Conservation (phyloP, 53 echinoderm and acorn worm species). For the Stichopus horrens region DNA sequence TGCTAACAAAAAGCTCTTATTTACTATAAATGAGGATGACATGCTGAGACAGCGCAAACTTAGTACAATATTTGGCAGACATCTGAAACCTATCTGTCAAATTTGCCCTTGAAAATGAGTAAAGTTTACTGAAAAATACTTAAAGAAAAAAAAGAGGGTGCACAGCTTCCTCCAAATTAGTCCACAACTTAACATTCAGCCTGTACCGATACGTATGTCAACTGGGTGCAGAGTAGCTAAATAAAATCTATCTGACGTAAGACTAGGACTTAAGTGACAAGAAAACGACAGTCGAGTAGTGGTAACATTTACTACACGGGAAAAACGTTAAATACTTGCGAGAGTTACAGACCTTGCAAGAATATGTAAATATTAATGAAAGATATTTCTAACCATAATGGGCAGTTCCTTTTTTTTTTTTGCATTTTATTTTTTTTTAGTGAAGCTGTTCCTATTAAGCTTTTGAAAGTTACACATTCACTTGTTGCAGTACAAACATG, state of each 20-base stretch:
- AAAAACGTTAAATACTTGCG: slow-evolving; percentile 6
- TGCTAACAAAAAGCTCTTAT: background rate
- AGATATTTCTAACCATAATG: slow-evolving; percentile 14
- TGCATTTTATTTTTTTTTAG: background rate
- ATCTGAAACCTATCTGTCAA: no score
- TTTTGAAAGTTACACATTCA: slow-evolving; percentile 2
- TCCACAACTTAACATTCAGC: slow-evolving; percentile 19
- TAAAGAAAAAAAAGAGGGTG: background rate
- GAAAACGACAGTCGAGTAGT: slow-evolving; percentile 1
- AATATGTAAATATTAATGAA: slow-evolving; percentile 24
- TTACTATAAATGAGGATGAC: no score
- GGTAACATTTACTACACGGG: slow-evolving; percentile 17
- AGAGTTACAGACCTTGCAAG: slow-evolving; percentile 25
- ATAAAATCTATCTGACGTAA: background rate
- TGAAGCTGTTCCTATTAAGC: background rate
- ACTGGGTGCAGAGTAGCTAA: background rate
- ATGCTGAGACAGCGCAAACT: no score
- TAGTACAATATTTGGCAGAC: no score
- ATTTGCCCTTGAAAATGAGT: no score
- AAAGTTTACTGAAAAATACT: no score
- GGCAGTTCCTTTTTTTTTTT: background rate
- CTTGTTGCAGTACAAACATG: background rate
- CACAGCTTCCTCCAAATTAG: background rate
- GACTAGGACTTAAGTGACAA: background rate
- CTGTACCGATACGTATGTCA: background rate